Percentiles rank a stretch among this genome's conserved stretches.
Conservation (phyloP, 2,113 vertebrate species). For the Emydura subglobosa region DNA sequence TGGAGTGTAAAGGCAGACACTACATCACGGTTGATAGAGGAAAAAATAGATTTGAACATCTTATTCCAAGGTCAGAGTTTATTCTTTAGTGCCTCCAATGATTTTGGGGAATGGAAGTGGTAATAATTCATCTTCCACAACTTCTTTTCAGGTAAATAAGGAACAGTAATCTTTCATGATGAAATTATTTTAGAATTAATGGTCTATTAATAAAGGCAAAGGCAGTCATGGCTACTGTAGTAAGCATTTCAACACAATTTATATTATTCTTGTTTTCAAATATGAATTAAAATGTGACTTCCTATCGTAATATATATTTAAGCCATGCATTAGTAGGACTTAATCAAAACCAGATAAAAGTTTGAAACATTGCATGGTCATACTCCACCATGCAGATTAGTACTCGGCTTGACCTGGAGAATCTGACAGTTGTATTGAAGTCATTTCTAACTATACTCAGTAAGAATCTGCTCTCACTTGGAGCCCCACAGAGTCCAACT, state of each 20-base stretch:
- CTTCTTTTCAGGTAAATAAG: not conserved
- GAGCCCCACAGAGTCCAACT: not conserved
- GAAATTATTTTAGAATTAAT: not conserved
- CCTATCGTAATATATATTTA: not conserved
- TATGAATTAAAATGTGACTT: not conserved
- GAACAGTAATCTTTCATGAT: not conserved
- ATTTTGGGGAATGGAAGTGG: too few species aligned
- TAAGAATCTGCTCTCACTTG: not conserved
- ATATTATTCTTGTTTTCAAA: not conserved
- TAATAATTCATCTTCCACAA: not conserved
- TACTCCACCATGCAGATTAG: not conserved
- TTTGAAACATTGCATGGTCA: not conserved
- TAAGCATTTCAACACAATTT: not conserved
- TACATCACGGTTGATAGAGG: not conserved
- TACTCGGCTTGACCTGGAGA: rapidly evolving
- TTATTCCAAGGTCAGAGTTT: too few species aligned
- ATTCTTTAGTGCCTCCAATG: too few species aligned
- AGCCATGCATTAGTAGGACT: not conserved
- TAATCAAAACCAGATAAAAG: not conserved
- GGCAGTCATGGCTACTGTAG: not conserved
- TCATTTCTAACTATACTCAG: not conserved
- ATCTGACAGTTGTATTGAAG: not conserved
- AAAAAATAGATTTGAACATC: not conserved
- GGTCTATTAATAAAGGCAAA: not conserved
- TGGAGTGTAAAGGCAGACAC: not conserved